A percentile compares a stretch with the other conserved stretches of the same genome.
These are phyloP conservation scores for Drosophila neotestacea DNA, from an alignment of 2,888 invertebrate genomes.

Conservation along the genomic window DNA sequence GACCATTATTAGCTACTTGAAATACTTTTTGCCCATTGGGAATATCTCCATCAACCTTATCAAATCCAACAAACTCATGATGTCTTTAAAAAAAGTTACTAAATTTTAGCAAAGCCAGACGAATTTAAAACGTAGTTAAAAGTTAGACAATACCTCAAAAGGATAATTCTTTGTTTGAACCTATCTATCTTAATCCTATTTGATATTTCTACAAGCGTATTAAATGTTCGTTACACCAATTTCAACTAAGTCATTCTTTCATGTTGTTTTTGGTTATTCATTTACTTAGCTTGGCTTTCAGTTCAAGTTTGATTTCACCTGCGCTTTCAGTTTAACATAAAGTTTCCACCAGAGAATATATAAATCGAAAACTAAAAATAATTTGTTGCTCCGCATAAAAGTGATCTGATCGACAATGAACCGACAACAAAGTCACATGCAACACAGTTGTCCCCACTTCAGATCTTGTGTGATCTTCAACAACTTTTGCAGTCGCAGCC, in stretches of 20 bases:
- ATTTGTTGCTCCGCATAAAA: slow-evolving; percentile 1
- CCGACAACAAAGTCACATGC: slow-evolving; percentile 9
- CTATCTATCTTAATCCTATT: neutral
- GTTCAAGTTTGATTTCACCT: neutral
- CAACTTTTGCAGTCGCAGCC: slow-evolving; percentile 49
- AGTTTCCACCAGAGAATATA: neutral
- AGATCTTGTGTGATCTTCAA: slow-evolving; percentile 19
- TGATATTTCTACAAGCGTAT: neutral
- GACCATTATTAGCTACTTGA: too few species aligned
- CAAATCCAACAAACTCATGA: too few species aligned
- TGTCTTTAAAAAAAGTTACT: too few species aligned
- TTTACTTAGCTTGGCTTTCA: neutral
- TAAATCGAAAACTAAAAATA: neutral
- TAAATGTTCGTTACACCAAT: neutral
- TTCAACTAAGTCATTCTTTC: neutral
- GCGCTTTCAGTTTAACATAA: neutral
- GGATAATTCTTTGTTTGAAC: too few species aligned
- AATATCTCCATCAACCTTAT: too few species aligned
- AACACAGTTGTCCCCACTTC: slow-evolving; percentile 5
- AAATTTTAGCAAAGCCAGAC: too few species aligned
- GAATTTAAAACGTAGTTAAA: too few species aligned
- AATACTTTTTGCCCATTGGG: too few species aligned
- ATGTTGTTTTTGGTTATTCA: neutral
- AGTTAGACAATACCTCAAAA: too few species aligned
- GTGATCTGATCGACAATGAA: slow-evolving; percentile 3